Evolutionary conservation across 2,113 vertebrate species (phyloP), one percentile per base, ranked within the genome.

Genomic region (rabbit (Oryctolagus cuniculus)): DNA sequence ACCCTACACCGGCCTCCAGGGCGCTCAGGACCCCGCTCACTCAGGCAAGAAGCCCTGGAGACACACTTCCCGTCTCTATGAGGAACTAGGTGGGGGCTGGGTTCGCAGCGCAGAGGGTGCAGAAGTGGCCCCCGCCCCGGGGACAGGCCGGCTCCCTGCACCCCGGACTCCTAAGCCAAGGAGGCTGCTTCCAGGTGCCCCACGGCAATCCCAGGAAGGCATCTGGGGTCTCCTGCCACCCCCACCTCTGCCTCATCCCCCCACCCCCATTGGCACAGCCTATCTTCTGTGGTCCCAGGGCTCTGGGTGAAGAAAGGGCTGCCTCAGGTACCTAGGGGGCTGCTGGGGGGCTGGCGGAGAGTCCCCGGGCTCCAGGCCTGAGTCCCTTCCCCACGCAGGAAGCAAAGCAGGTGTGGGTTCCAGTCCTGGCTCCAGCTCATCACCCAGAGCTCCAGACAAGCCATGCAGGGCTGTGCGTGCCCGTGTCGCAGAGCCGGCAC

Each of bases 31-130:
- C 82, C 90, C 87, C 1, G 2, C 16, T 49, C 79, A 53, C 51
- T 13, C 61, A 87, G 38, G 77, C 87, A 11, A 61, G 34, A 78
- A 81, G 78, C 80, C 38, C 78, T 79, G 83, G 82, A 93, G 95
- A 87, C 21, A 87, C 21, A 96, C 97, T 97, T 97, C 97, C 97
- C 66, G 77, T 63, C 90, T 70, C 83, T 89, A 95, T 93, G 96
- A 97, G 97, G 97, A 97, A 97, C 96, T 97, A 72, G 87, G 82
- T 73, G 96, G 93, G 92, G 97, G 96, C 64, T 78, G 97, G 91
- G 96, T 19, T 95, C 74, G 81, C 4, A 4, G 78, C 21, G 5
- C 78, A 22, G 69, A 90, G 64, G 55, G 27, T 93, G 73, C 78
- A 97, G 90, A 94, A 95, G 92, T 61, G 55, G 80, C 34, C 21